Evolutionary conservation across 2,797 vertebrate species (phyloP), one percentile per base, ranked within the genome.

Genomic region (Sarcoramphus papa): DNA sequence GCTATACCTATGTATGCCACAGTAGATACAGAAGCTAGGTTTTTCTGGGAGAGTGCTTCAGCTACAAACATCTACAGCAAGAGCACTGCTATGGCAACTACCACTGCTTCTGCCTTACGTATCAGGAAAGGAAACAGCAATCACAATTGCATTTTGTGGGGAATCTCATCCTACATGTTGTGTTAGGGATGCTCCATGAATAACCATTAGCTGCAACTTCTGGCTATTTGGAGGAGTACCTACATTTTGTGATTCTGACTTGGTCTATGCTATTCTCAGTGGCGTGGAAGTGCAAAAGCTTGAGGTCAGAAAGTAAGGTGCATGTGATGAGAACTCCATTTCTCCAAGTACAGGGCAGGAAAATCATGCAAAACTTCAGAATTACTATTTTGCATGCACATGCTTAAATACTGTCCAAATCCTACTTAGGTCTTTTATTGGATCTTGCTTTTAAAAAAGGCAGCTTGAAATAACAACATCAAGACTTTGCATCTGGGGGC

Each of bases 51-150:
- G 30, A 62, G 23, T 35, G 10, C 13, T 78, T 40, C 67, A 73
- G 14, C 33, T 74, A 51, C 40, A 48, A 78, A 40, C 3, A 35
- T 11, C 9, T 60, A 78, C 20, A 77, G 11, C 31, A 92, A 33
- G 14, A 86, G 27, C 21, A 83, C 14, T 2, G 5, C 0, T 2
- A 43, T 7, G 7, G 17, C 2, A 3, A 47, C 24, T 47, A 56
- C 14, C 3, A 5, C 27, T 56, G 48, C 31, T 64, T 90, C 59
- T 88, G 57, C 33, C 15, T 80, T 35, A n/a, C 16, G 28, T 31
- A 50, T n/a, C 7, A 43, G 3, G 27, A 76, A 76, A 92, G 22
- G 37, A 88, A 91, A 51, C 4, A 65, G 50, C 65, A 82, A 83
- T 69, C 37, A 45, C 9, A 6, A 16, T 2, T 22, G 47, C 7